Base-by-base conservation (phyloP, 2,113 vertebrate genomes). In the Puffinus mauretanicus region DNA sequence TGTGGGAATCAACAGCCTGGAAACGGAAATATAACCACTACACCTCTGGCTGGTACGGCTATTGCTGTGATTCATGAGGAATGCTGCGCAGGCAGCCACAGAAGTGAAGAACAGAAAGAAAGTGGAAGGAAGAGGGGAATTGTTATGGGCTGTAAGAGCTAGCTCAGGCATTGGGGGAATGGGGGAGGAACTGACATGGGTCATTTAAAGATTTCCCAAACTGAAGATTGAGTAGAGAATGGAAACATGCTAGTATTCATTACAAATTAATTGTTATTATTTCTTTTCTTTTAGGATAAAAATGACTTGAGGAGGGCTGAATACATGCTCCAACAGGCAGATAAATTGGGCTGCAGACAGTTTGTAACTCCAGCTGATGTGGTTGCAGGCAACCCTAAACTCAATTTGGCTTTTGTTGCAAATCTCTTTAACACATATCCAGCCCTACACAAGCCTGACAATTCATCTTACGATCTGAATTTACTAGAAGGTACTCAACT, bases 321-420 rank as follows among this genome's bases (percentile, higher is more conserved):
- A 95, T 97, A 98, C 90, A 99, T 99, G 99, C 98, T 99, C 77
- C 98, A 97, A 38, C 98, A 99, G 98, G 99, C 99, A 25, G 99
- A 99, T 40, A 98, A 98, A 86, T 52, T 99, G 94, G 99, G 99
- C 96, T 99, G 99, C 98, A 98, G 98, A 91, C 99, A 99, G 98
- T 99, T 99, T 96, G 99, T 99, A 60, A 98, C 99, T 65, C 98
- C 99, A 60, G 97, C 97, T 22, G 99, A 99, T 93, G 99, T 99
- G 90, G 98, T 99, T 76, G 97, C 99, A 57, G 99, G 99, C 90
- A 99, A 99, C 97, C 98, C 98, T 94, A 99, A 99, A 93, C 99
- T 99, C 88, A 99, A 99, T 98, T 94, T 98, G 96, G 99, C 99
- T 88, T 99, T 99, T 62, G 99, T 99, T 57, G 99, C 99, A 93